Evolutionary conservation across 64 coral and sea anemone genomes (phyloP).

Genomic region (Anthopleura sola): DNA sequence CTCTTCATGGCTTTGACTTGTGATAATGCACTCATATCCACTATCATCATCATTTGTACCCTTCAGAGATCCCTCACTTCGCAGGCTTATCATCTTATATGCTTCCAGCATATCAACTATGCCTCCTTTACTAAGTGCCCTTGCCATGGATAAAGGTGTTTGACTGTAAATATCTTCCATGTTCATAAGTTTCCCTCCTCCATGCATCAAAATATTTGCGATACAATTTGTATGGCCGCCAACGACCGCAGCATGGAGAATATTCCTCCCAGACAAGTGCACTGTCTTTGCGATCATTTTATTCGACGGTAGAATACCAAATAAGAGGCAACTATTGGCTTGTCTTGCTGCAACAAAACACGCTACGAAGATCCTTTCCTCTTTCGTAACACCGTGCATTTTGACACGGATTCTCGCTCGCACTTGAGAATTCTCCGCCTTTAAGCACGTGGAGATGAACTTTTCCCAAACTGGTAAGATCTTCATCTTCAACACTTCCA

Average conservation of each 20-base stretch:
- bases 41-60: background rate
- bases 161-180: constrained; percentile 14
- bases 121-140: constrained; percentile 1
- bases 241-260: constrained; percentile 50
- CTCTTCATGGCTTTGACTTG: background rate
- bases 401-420: constrained; percentile 28
- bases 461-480: constrained; percentile 47
- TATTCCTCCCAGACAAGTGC: constrained; percentile 28
- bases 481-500: background rate
- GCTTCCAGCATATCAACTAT: constrained; percentile 12
- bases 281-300: constrained; percentile 41
- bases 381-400: constrained; percentile 44
- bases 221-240: constrained; percentile 44
- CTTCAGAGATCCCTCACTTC: background rate
- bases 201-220: constrained; percentile 55
- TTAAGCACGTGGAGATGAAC: constrained; percentile 46
- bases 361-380: constrained; percentile 41
- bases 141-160: constrained; percentile 43
- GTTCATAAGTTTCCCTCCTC: constrained; percentile 38
- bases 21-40: background rate
- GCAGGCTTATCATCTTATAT: constrained; percentile 6
- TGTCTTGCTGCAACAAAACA: constrained; percentile 41
- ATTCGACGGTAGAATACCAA: constrained; percentile 24
- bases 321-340: constrained; percentile 41
- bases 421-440: constrained; percentile 32